These are phyloP conservation scores for Dendroctonus valens DNA, from an alignment of 1,140 invertebrate species.

Conservation along the genomic window DNA sequence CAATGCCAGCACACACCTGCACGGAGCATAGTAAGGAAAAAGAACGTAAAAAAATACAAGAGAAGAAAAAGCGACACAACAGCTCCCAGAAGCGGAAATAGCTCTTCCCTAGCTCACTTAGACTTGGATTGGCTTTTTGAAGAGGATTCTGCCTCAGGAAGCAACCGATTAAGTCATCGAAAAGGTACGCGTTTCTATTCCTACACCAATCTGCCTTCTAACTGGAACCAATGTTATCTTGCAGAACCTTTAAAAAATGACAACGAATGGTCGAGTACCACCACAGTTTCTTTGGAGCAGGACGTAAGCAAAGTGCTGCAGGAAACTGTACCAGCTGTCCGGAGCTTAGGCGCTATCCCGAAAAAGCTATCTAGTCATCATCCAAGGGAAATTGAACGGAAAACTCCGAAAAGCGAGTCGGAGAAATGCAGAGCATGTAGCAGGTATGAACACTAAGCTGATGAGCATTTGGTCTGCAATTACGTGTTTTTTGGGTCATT, in stretches of 20 bases:
- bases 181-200: conserved; percentile 33
- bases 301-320: conserved; percentile 52
- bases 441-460: conserved; percentile 26
- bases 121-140: conserved; percentile 50
- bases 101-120: conserved; percentile 45
- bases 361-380: conserved; percentile 56
- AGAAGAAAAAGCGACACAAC: conserved; percentile 29
- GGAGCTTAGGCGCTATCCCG: conserved; percentile 70
- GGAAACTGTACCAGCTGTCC: conserved; percentile 44
- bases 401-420: conserved; percentile 47
- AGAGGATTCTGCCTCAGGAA: conserved; percentile 31
- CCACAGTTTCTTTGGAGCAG: conserved; percentile 58
- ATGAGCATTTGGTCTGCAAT: background rate
- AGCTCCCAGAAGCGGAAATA: conserved; percentile 38
- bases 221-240: conserved; percentile 2
- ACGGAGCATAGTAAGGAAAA: conserved; percentile 35
- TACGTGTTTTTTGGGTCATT: background rate
- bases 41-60: conserved; percentile 38
- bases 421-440: conserved; percentile 43
- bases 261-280: conserved; percentile 56
- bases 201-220: background rate
- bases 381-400: conserved; percentile 30
- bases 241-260: conserved; percentile 52
- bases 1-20: conserved; percentile 1
- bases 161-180: conserved; percentile 37